Evolutionary conservation across 2,113 vertebrate species (phyloP).

Genomic region (Falcunculus frontatus): DNA sequence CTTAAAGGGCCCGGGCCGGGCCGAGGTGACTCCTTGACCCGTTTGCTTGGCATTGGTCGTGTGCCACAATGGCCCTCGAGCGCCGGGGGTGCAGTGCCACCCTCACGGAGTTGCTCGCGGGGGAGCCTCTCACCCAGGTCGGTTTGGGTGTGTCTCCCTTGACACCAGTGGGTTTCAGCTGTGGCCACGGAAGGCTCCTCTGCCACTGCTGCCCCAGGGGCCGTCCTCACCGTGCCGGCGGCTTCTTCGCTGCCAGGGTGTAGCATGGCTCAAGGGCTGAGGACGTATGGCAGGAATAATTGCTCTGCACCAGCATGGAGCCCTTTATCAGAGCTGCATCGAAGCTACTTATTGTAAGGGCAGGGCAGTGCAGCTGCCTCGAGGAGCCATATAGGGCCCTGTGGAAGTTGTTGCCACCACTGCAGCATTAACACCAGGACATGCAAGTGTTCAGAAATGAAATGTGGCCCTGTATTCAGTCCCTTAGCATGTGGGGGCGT

Average conservation of each 20-base stretch:
- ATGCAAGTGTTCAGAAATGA: rapidly evolving
- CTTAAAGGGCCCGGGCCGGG: too few relatives aligned
- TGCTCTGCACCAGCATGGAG: rapidly evolving
- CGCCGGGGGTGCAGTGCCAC: background rate
- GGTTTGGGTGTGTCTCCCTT: background rate
- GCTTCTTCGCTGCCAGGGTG: rapidly evolving
- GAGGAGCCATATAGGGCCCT: rapidly evolving
- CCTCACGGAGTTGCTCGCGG: rapidly evolving
- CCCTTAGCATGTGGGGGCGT: rapidly evolving
- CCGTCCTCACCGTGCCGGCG: rapidly evolving
- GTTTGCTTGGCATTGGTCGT: rapidly evolving
- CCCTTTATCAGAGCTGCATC: rapidly evolving
- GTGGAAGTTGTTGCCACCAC: rapidly evolving
- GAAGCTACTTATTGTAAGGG: rapidly evolving
- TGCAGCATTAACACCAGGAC: rapidly evolving
- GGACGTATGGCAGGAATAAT: rapidly evolving
- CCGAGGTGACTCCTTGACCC: too few relatives aligned
- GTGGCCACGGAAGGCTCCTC: background rate
- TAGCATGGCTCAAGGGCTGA: background rate
- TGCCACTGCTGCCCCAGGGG: background rate
- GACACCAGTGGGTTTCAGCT: background rate
- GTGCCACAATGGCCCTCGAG: background rate
- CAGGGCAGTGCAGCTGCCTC: background rate
- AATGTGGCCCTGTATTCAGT: rapidly evolving
- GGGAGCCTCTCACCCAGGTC: rapidly evolving